Evolutionary conservation across 2,888 invertebrate species (phyloP).

Genomic region (Saturnia pavonia): DNA sequence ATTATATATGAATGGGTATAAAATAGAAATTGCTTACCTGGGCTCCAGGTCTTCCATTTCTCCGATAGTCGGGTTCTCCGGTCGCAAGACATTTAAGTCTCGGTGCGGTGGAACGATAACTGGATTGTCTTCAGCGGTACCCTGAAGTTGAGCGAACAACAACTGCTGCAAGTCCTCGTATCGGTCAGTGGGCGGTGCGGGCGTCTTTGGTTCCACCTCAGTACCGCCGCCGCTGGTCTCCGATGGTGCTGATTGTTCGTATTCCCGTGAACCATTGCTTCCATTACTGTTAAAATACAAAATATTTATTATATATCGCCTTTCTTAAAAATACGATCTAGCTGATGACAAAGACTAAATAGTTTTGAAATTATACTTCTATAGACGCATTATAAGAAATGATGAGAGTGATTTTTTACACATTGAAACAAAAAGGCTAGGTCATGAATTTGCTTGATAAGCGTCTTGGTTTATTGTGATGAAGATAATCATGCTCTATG

Average conservation of each 20-base stretch:
- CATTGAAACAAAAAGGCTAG: no score
- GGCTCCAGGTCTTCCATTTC: slow-evolving; percentile 84
- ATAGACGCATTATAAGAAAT: no score
- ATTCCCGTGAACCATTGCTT: slow-evolving; percentile 71
- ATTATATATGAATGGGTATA: no score
- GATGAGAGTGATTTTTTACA: no score
- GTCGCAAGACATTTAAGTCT: slow-evolving; percentile 77
- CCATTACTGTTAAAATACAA: slow-evolving; percentile 55
- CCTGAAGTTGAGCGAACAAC: slow-evolving; percentile 74
- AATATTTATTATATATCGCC: not conserved
- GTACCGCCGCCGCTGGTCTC: slow-evolving; percentile 64
- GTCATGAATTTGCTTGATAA: no score
- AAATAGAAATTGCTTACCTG: slow-evolving; percentile 63
- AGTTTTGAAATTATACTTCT: no score
- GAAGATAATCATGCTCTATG: no score
- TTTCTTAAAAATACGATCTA: not conserved
- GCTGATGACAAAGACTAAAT: not conserved
- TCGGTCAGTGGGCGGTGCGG: slow-evolving; percentile 79
- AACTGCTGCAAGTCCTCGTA: slow-evolving; percentile 84
- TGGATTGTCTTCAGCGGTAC: slow-evolving; percentile 77
- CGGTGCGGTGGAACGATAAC: slow-evolving; percentile 76
- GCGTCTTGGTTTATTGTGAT: no score
- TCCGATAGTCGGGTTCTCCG: slow-evolving; percentile 86
- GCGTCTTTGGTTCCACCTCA: slow-evolving; percentile 57
- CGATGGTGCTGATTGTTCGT: slow-evolving; percentile 71